Percentiles rank a stretch among this genome's conserved stretches.
Evolutionary conservation across 2,113 vertebrate species (phyloP).

Genomic region (Phoenicopterus ruber): DNA sequence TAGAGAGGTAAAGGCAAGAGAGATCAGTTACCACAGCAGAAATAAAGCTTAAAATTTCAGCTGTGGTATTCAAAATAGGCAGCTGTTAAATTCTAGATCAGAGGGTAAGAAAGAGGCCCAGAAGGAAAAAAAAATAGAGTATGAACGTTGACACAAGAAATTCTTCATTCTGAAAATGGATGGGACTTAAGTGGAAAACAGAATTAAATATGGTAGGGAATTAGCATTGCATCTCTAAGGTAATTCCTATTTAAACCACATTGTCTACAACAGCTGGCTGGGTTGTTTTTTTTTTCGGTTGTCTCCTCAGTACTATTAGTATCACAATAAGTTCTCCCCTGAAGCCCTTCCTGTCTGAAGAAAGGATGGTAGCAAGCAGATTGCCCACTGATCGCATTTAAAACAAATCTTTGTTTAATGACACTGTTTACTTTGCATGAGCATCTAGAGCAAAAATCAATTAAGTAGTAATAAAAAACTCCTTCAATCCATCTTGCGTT

Average conservation of each 20-base stretch:
- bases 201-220: neutral
- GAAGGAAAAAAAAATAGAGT: neutral
- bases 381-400: neutral
- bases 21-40: neutral
- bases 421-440: constrained; percentile 15
- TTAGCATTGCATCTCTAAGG: neutral
- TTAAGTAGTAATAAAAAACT: constrained; percentile 26
- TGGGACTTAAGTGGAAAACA: neutral
- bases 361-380: neutral
- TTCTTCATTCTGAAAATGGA: neutral
- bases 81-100: neutral
- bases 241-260: neutral
- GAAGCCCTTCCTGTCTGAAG: constrained; percentile 18
- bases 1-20: neutral
- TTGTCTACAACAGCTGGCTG: neutral
- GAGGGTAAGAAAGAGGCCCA: neutral
- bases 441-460: constrained; percentile 40
- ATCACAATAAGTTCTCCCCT: neutral
- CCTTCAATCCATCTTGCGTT: neutral
- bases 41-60: neutral
- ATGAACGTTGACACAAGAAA: neutral
- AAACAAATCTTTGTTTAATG: constrained; percentile 48
- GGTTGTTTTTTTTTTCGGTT: neutral
- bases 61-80: neutral
- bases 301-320: neutral